These are phyloP conservation scores for Apocrypta bakeri DNA, from an alignment of 1,140 invertebrate genomes.

Conservation along the genomic window DNA sequence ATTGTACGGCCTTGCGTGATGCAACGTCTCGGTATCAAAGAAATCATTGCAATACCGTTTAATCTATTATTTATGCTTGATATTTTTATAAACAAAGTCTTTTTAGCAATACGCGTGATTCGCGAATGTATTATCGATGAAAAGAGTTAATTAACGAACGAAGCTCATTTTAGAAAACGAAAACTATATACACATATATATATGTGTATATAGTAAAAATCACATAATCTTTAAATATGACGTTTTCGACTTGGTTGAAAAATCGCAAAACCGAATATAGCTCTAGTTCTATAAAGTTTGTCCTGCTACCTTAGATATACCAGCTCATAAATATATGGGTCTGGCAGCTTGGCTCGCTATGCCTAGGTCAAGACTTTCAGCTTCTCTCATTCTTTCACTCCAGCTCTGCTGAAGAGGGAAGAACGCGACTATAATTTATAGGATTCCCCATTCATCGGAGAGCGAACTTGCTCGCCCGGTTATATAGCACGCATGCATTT, in stretches of 20 bases:
- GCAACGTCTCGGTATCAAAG: not conserved
- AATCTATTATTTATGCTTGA: conserved; percentile 34
- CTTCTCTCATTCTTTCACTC: conserved; percentile 25
- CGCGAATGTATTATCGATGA: not conserved
- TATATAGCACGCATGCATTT: conserved; percentile 21
- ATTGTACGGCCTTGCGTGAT: conserved; percentile 3
- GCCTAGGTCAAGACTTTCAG: conserved; percentile 56
- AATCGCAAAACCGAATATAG: not conserved
- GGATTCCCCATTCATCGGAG: conserved; percentile 57
- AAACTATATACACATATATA: too few relatives aligned
- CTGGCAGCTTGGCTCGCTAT: not conserved
- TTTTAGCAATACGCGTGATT: not conserved
- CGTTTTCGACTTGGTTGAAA: not conserved
- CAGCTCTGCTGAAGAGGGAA: conserved; percentile 41
- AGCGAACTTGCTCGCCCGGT: conserved; percentile 22
- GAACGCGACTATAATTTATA: conserved; percentile 59
- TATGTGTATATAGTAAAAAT: too few relatives aligned
- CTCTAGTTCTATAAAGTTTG: not conserved
- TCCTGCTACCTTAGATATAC: conserved; percentile 7
- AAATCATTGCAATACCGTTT: not conserved
- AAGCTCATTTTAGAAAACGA: too few relatives aligned
- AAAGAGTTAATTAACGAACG: too few relatives aligned
- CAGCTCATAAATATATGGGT: not conserved
- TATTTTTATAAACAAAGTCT: conserved; percentile 32
- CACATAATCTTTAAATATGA: too few relatives aligned